A percentile compares a stretch with the other conserved stretches of the same genome.
Conservation (phyloP, 2,888 invertebrate genomes). For the Hartigia nigra region DNA sequence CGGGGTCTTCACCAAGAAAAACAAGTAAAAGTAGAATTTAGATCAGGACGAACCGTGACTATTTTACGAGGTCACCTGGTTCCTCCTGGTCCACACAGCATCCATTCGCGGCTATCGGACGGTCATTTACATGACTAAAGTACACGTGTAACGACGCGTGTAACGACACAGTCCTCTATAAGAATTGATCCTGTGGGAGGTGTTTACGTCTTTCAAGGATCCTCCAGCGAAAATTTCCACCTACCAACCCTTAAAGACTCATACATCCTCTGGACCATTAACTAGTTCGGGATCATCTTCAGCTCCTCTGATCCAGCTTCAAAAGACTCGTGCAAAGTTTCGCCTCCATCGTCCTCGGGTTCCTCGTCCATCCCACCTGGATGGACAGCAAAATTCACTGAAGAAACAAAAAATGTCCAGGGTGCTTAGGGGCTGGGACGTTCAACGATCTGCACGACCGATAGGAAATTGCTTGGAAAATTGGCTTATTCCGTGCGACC, state of each 20-base stretch:
- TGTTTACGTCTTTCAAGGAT: neutral
- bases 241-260: neutral
- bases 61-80: neutral
- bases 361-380: neutral
- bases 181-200: neutral
- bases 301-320: neutral
- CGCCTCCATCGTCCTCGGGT: neutral
- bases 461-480: conserved; percentile 63
- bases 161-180: neutral
- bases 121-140: neutral
- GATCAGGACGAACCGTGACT: neutral
- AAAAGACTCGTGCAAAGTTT: neutral
- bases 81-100: neutral
- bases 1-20: neutral
- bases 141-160: neutral
- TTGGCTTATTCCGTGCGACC: conserved; percentile 60
- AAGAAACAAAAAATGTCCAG: conserved; percentile 11
- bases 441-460: conserved; percentile 48
- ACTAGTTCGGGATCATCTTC: neutral
- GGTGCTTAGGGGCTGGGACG: neutral
- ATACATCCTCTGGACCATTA: neutral
- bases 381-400: neutral
- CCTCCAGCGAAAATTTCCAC: neutral
- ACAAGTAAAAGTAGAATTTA: neutral
- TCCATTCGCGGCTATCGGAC: neutral